phyloP scores from a whole-genome alignment of 2,888 invertebrate genomes.

The Heliconius hortense region DNA sequence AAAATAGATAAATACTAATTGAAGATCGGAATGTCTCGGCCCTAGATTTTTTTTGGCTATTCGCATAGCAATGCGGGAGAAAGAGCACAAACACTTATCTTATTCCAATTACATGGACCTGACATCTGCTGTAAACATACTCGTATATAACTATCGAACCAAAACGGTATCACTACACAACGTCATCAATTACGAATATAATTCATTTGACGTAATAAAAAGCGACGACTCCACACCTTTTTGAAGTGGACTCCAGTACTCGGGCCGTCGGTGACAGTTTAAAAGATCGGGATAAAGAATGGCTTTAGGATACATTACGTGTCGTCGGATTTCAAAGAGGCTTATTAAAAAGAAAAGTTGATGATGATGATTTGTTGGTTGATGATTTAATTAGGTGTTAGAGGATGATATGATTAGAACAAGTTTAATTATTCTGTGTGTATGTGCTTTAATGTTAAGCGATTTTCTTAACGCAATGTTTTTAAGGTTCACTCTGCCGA shows the following conservation, averaged over 20 bases:
- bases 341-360: slow-evolving; percentile 28
- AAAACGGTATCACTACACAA: neutral
- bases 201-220: slow-evolving; percentile 9
- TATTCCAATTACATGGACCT: neutral
- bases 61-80: too few relatives aligned
- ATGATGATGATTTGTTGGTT: slow-evolving; percentile 14
- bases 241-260: slow-evolving; percentile 39
- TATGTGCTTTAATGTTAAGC: neutral
- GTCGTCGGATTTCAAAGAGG: slow-evolving; percentile 50
- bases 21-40: too few relatives aligned
- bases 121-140: neutral
- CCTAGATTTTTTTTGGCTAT: too few relatives aligned
- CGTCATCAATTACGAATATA: slow-evolving; percentile 6
- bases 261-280: slow-evolving; percentile 49
- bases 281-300: slow-evolving; percentile 52
- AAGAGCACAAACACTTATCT: neutral
- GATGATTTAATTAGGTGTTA: slow-evolving; percentile 6
- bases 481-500: neutral
- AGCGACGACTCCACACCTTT: slow-evolving; percentile 41
- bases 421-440: neutral
- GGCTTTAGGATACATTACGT: slow-evolving; percentile 51
- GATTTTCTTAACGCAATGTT: neutral
- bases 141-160: neutral
- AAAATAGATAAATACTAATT: too few relatives aligned
- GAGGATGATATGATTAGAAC: neutral